Evolutionary conservation across 2,888 invertebrate species (phyloP).

Genomic region (Diloba caeruleocephala): DNA sequence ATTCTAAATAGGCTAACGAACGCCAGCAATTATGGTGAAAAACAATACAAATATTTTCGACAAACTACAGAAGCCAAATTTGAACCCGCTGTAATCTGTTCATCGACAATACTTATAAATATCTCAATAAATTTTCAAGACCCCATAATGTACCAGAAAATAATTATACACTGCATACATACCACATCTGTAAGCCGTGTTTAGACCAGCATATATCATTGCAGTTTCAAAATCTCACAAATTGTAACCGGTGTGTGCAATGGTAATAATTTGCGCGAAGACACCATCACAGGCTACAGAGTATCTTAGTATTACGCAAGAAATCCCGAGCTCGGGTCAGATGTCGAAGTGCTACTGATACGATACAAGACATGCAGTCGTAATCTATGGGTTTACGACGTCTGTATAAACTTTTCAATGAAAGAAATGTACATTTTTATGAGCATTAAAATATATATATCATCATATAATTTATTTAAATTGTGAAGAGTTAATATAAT

Average conservation of each 20-base stretch:
- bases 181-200: neutral
- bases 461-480: slow-evolving; percentile 1
- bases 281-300: slow-evolving; percentile 9
- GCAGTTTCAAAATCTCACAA: slow-evolving; percentile 17
- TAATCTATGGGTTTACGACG: slow-evolving; percentile 24
- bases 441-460: slow-evolving; percentile 1
- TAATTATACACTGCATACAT: slow-evolving; percentile 4
- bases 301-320: slow-evolving; percentile 27
- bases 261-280: slow-evolving; percentile 32
- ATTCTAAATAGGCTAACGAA: neutral
- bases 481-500: neutral
- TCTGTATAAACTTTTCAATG: no score
- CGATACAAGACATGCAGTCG: slow-evolving; percentile 4
- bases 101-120: neutral
- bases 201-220: neutral
- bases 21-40: neutral
- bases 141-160: slow-evolving; percentile 1
- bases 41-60: neutral
- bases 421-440: no score
- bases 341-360: slow-evolving; percentile 36
- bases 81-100: neutral
- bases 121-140: neutral
- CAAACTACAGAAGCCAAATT: neutral
- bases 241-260: slow-evolving; percentile 12
- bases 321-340: slow-evolving; percentile 28